Conservation (phyloP, 1,140 invertebrate species). For the Papilio machaon region DNA sequence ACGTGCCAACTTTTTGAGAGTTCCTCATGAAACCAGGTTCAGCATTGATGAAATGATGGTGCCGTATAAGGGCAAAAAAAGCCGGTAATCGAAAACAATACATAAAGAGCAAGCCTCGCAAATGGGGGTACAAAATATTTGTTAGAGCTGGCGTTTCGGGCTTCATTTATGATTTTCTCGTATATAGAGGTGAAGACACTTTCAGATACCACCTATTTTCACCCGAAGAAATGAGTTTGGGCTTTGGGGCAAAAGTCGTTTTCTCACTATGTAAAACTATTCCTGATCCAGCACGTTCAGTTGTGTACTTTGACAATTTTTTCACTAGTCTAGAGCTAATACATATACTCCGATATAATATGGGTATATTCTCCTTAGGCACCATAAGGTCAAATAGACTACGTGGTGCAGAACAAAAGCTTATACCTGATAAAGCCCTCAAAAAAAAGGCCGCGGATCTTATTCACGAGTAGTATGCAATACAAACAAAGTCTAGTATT, state of each 20-base stretch:
- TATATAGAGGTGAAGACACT: no score
- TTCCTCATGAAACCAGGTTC: slow-evolving; percentile 55
- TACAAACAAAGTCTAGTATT: no score
- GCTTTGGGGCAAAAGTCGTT: slow-evolving; percentile 49
- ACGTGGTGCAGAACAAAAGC: no score
- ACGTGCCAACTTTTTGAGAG: slow-evolving; percentile 54
- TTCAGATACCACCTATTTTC: slow-evolving; percentile 41
- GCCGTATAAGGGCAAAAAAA: slow-evolving; percentile 72
- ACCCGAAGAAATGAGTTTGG: slow-evolving; percentile 44
- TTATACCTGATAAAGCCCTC: no score
- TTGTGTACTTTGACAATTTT: slow-evolving; percentile 50
- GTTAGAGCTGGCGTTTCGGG: slow-evolving; percentile 30
- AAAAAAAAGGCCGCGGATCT: no score
- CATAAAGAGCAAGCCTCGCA: slow-evolving; percentile 45
- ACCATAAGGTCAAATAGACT: slow-evolving; percentile 51
- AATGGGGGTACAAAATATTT: slow-evolving; percentile 45
- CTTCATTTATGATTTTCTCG: no score
- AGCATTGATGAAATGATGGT: slow-evolving; percentile 77
- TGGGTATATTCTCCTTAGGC: slow-evolving; percentile 51
- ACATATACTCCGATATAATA: slow-evolving; percentile 42
- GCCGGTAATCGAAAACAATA: slow-evolving; percentile 58
- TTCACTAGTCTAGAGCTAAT: slow-evolving; percentile 46
- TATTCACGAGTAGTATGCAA: no score
- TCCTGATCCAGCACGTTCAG: slow-evolving; percentile 35
- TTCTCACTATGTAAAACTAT: slow-evolving; percentile 45